Base-by-base conservation (phyloP, 2,888 invertebrate genomes). In the Schrankia costaestrigalis region DNA sequence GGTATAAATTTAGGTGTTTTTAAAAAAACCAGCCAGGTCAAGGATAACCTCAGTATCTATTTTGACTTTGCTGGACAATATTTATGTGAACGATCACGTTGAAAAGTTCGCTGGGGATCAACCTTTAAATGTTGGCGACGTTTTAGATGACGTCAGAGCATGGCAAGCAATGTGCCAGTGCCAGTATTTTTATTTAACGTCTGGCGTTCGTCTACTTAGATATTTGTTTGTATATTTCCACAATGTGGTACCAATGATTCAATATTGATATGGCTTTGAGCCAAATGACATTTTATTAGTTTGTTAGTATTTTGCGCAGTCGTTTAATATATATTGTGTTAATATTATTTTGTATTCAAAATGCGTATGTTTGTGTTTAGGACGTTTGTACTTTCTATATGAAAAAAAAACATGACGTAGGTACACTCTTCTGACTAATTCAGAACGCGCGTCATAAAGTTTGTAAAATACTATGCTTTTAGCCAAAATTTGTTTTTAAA, bases 191-290 rank as follows among this genome's bases (percentile, higher is more conserved):
- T 57, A 59, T 53, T 46, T 19, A 43, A 26, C 45, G 78, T 79
- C 79, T 79, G 72, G 71, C 67, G 69, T 37, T 45, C 39, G 79
- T 79, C 79, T 79, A 57, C 51, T 7, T 35, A 27, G 28, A 52
- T 31, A 63, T 61, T 59, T 63, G 57, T 67, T 64, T 58, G 46
- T 64, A 51, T 41, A 54, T 52, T 49, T 63, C 61, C 60, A 64
- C 56, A 60, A 64, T 65, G 51, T 54, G 55, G 31, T 46, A 28
- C 45, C 45, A 48, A 42, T 51, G 35, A 46, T 50, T 56, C 56
- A 56, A 49, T 49, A 53, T 38, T 42, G 39, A 35, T 35, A 57
- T 63, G 65, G 49, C 39, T 13, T 0, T 0, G 11, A 26, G 63
- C 65, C 65, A 63, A 54, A 53, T 47, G 27, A 10, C 24, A 34